Evolutionary conservation across 2,113 vertebrate species (phyloP).

Genomic region (Saguinus imperator): DNA sequence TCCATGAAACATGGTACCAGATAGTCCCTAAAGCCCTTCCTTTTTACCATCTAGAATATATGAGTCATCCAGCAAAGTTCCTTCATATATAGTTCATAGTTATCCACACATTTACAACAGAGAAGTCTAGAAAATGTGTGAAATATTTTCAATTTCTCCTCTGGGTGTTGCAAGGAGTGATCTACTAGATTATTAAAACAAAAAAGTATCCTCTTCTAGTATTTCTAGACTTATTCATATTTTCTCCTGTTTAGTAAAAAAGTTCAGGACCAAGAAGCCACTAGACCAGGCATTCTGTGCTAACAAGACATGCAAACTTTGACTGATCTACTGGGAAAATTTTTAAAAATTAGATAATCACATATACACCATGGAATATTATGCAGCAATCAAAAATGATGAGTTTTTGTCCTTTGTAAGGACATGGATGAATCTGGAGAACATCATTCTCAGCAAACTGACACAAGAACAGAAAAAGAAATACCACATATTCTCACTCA

Average conservation of each 20-base stretch:
- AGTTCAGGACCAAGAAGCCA: not conserved
- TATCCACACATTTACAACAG: not conserved
- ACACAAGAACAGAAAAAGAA: no score
- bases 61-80: not conserved
- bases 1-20: not conserved
- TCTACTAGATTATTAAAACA: not conserved
- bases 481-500: no score
- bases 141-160: conserved; percentile 37
- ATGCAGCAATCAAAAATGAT: no score
- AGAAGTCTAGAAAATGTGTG: conserved; percentile 22
- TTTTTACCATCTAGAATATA: not conserved
- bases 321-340: not conserved
- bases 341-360: not conserved
- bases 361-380: no score
- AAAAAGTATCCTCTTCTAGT: not conserved
- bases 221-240: conserved; percentile 7
- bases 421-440: no score
- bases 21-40: not conserved
- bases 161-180: not conserved
- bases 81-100: not conserved
- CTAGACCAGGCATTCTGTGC: not conserved
- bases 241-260: not conserved
- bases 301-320: not conserved
- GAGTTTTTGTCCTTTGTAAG: no score
- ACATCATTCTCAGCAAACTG: no score